These are phyloP conservation scores for Ladona fulva DNA, from an alignment of 1,140 invertebrate genomes.

Conservation along the genomic window DNA sequence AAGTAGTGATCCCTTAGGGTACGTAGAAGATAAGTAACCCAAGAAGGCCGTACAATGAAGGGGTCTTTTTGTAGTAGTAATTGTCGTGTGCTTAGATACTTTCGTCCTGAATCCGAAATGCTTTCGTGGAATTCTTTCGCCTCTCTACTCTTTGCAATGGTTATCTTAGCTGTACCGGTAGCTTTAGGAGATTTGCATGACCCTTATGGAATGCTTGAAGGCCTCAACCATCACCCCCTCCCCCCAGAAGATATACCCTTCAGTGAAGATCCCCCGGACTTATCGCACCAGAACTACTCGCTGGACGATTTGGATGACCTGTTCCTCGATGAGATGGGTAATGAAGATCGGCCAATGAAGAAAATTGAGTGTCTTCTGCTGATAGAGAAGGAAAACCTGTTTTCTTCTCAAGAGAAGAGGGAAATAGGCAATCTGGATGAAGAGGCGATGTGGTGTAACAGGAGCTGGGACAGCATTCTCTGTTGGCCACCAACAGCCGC, in stretches of 20 bases:
- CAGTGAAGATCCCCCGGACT: background rate
- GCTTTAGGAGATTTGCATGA: too few species aligned
- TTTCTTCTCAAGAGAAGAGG: background rate
- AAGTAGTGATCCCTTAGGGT: too few species aligned
- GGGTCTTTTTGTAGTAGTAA: too few species aligned
- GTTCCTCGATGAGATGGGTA: too few species aligned
- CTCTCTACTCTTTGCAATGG: too few species aligned
- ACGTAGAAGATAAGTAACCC: too few species aligned
- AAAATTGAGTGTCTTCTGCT: background rate
- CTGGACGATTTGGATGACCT: background rate
- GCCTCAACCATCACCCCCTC: background rate
- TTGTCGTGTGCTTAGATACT: too few species aligned
- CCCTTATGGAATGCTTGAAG: too few species aligned
- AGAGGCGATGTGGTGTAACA: conserved; percentile 36
- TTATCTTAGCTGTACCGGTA: too few species aligned
- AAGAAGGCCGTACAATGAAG: too few species aligned
- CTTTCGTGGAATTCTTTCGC: too few species aligned
- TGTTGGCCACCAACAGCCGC: conserved; percentile 69
- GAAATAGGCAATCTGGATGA: background rate
- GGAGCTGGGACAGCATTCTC: conserved; percentile 57
- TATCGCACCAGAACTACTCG: background rate
- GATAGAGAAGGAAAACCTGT: background rate
- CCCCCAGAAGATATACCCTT: background rate
- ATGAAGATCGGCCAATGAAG: background rate
- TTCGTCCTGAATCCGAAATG: too few species aligned